Evolutionary conservation across 2,797 vertebrate species (phyloP).

Genomic region (Smutsia temminckii): DNA sequence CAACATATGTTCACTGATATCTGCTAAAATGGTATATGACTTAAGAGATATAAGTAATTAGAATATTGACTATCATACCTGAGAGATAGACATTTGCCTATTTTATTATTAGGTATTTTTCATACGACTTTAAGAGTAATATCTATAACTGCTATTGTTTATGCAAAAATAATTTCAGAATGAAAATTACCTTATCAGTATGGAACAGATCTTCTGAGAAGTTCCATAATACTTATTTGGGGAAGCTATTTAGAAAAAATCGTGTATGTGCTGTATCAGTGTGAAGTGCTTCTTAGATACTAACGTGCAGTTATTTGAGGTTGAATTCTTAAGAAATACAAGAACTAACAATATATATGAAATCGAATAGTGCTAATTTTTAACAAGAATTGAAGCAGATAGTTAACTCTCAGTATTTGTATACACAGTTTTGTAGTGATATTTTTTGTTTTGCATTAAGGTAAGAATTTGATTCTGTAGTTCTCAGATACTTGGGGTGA

Average conservation of each 20-base stretch:
- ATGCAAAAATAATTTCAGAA: conserved; percentile 42
- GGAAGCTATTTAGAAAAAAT: not conserved
- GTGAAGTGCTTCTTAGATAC: not conserved
- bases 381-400: not conserved
- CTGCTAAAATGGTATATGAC: conserved; percentile 4
- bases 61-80: not conserved
- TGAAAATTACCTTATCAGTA: not conserved
- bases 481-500: not conserved
- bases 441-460: conserved; percentile 5
- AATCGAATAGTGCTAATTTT: not conserved
- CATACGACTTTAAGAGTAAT: not conserved
- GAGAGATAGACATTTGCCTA: not conserved
- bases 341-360: not conserved
- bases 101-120: conserved; percentile 9
- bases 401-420: not conserved
- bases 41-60: not conserved
- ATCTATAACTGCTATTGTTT: not conserved
- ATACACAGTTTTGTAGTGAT: not conserved
- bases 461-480: not conserved
- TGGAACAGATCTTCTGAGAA: conserved; percentile 3
- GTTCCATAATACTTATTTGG: not conserved
- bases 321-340: not conserved
- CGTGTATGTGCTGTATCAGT: not conserved
- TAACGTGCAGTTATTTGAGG: not conserved
- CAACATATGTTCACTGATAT: not conserved